Conservation (phyloP, 1,140 invertebrate species). For the Pemphigus obesinymphae region DNA sequence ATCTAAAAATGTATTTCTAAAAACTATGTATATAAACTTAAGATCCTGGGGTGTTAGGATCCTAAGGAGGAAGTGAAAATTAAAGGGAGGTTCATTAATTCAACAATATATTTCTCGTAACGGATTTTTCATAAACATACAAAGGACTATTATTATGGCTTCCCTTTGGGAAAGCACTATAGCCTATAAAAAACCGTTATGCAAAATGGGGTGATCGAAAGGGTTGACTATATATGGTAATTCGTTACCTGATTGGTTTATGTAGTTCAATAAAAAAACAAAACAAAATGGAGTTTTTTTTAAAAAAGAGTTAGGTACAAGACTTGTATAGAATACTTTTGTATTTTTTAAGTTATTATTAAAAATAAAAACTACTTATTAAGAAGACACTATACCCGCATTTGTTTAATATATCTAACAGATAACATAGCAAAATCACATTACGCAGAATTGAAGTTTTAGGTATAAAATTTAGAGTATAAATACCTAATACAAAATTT, state of each 20-base stretch:
- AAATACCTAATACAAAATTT: too few species aligned
- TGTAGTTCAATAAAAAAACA: background rate
- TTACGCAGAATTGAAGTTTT: too few species aligned
- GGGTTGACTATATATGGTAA: constrained; percentile 26
- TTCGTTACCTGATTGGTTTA: constrained; percentile 17
- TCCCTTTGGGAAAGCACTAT: background rate
- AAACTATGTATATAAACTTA: constrained; percentile 4
- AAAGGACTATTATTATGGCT: background rate
- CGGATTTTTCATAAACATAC: constrained; percentile 13
- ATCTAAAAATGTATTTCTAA: constrained; percentile 27
- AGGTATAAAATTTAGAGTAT: too few species aligned
- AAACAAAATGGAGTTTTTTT: constrained; percentile 14
- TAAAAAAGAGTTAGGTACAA: background rate
- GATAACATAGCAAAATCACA: too few species aligned
- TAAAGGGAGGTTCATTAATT: constrained; percentile 19
- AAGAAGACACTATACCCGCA: too few species aligned
- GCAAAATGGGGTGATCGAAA: constrained; percentile 29
- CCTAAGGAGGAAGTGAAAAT: background rate
- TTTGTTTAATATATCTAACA: too few species aligned
- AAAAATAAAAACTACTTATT: too few species aligned
- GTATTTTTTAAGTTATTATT: too few species aligned
- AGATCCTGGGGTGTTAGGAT: background rate
- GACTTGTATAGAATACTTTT: background rate
- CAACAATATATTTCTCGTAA: constrained; percentile 17
- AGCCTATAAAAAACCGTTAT: constrained; percentile 41